Conservation (phyloP, 2,888 invertebrate genomes). For the Drosophila fungiperda region DNA sequence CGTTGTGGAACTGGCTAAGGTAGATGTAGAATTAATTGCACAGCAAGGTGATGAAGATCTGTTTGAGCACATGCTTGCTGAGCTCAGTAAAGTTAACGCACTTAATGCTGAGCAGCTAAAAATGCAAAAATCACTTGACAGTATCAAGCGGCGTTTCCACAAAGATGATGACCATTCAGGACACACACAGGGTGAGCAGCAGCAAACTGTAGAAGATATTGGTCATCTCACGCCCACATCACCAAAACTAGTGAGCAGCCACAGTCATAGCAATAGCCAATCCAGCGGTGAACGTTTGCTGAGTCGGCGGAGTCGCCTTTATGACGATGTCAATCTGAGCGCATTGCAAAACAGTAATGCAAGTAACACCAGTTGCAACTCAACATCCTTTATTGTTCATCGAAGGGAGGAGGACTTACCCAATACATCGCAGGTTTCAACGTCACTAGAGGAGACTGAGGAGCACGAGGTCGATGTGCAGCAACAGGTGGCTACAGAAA, state of each 20-base stretch:
- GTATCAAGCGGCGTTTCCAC: conserved; percentile 83
- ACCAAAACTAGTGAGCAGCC: conserved; percentile 13
- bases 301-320: conserved; percentile 84
- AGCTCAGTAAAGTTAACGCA: conserved; percentile 76
- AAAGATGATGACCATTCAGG: conserved; percentile 52
- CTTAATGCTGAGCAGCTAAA: conserved; percentile 83
- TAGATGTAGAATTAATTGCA: conserved; percentile 79
- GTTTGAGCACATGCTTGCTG: conserved; percentile 83
- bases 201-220: conserved; percentile 18
- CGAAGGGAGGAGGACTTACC: conserved; percentile 52
- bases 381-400: conserved; percentile 76
- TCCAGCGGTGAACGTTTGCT: conserved; percentile 80
- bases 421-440: conserved; percentile 22
- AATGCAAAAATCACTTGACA: conserved; percentile 84
- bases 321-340: conserved; percentile 83
- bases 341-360: conserved; percentile 63
- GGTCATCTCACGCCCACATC: conserved; percentile 26
- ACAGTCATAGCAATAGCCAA: conserved; percentile 45
- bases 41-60: conserved; percentile 83
- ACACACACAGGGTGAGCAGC: conserved; percentile 16
- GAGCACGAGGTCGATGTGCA: conserved; percentile 23
- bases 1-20: conserved; percentile 77
- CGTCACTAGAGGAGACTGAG: conserved; percentile 41
- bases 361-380: conserved; percentile 59
- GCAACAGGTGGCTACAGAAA: conserved; percentile 40